These are phyloP conservation scores for Eunapius fragilis DNA, from an alignment of 37 sponge, comb jelly and placozoan species.

Conservation along the genomic window DNA sequence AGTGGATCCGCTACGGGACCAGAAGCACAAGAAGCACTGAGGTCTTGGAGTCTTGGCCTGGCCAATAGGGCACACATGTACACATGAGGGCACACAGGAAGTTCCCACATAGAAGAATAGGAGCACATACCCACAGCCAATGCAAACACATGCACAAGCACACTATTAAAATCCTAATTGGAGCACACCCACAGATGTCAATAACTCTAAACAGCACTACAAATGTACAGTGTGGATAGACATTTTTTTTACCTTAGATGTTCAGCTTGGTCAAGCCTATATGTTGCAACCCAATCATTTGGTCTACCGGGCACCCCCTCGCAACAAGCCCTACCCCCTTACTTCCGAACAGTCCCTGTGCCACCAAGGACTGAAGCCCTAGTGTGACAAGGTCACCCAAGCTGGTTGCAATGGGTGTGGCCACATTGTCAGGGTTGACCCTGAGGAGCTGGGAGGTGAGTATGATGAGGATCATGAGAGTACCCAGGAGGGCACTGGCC, in stretches of 20 bases:
- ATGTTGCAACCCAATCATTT: no score
- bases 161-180: no score
- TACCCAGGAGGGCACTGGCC: conserved; percentile 82
- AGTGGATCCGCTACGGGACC: conserved; percentile 65
- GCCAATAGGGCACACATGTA: not conserved
- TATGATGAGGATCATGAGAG: conserved; percentile 86
- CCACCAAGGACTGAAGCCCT: conserved; percentile 66
- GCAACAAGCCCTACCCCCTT: not conserved
- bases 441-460: conserved; percentile 52
- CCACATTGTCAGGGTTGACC: conserved; percentile 96
- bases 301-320: no score
- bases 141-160: not conserved
- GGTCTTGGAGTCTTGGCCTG: conserved; percentile 63
- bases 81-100: not conserved
- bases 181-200: not conserved
- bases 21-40: conserved; percentile 70
- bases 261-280: no score
- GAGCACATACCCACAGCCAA: not conserved
- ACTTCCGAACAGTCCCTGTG: conserved; percentile 43
- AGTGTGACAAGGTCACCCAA: conserved; percentile 95
- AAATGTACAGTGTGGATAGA: no score
- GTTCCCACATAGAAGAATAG: not conserved
- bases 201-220: no score
- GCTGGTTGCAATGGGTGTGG: conserved; percentile 97
- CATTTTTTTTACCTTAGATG: no score